Base-by-base conservation (phyloP, 2,113 vertebrate genomes). In the Etia nguti region DNA sequence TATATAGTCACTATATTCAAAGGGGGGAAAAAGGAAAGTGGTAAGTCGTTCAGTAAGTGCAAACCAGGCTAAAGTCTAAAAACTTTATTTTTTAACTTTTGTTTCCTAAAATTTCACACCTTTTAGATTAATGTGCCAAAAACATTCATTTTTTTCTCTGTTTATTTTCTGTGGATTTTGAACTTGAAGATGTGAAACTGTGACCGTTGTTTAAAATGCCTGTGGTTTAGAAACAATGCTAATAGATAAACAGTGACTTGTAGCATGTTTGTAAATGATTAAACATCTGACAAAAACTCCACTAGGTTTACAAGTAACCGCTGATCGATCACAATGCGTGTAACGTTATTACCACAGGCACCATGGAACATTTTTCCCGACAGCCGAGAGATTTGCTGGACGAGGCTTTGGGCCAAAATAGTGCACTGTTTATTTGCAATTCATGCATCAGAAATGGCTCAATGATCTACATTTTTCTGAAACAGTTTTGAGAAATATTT, bases 21-120 rank as follows among this genome's bases (percentile, higher is more conserved):
- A 0, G 0, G 18, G 29, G 16, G 7, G 22, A 5, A 8, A 1
- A 4, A 4, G 10, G 46, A 0, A 8, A 41, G 0, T 1, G 26
- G 2, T 31, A 60, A 2, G 59, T 62, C 1, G 1, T 62, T 62
- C 18, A 62, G 6, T 36, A 62, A 62, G 15, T 10, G 13, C 24
- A 4, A 46, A 73, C 1, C 22, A 73, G 38, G 8, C 2, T 43
- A 16, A 46, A 46, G 22, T 73, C 68, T 16, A 22, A 68, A 68
- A 65, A 38, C 60, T n/a, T 36, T n/a, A n/a, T 38, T 65, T 46
- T 41, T 6, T n/a, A 65, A 1, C 22, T 18, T 70, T 70, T 43
- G 65, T 22, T 43, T 70, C 36, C n/a, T 70, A 70, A 16, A 70
- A 70, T 4, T 43, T 24, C 36, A 70, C n/a, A 70, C 20, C 36